Base-by-base conservation (phyloP, 64 coral and sea anemone genomes). In the Orbicella faveolata region DNA sequence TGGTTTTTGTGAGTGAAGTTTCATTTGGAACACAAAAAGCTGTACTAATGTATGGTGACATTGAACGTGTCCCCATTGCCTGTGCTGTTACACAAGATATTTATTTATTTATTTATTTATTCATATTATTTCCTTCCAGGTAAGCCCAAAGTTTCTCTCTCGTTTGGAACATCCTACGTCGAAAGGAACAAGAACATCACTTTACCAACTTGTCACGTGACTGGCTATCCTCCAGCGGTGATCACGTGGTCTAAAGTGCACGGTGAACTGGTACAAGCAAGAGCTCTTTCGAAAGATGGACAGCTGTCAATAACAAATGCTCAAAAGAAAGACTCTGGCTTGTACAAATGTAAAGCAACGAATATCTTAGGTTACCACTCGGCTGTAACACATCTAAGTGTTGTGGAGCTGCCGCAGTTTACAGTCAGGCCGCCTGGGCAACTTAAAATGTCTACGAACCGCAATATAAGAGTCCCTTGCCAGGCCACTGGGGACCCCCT, bases 141-240 rank as follows among this genome's bases (percentile, higher is more conserved):
- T 75, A 15, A n/a, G 26, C 92, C 92, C 12, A 62, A 36, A 18
- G 62, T 90, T n/a, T 86, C 88, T 16, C 74, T 94, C 63, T 48
- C 51, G 3, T 64, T 64, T 14, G 81, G 92, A 18, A 88, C 80
- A 35, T 76, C 75, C 23, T 90, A 94, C 17, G 83, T 51, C 30
- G 75, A 85, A 57, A 81, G 79, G 77, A 63, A 63, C 30, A 67
- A 86, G 21, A 86, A 86, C 63, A 44, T 86, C 30, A 86, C 59
- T 10, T 67, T 86, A 67, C 83, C 83, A 26, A 15, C 14, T 15
- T 86, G 83, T 69, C 83, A 69, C 63, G 83, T 86, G 83, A 67
- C 83, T 19, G 36, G 61, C 2, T 69, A 39, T 39, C 83, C 83
- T 20, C 6, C 61, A 48, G 55, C 83, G 21, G 36, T 65, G 20